Conservation (phyloP, 2,888 invertebrate genomes). For the Ashinkailepas kermadecensis region DNA sequence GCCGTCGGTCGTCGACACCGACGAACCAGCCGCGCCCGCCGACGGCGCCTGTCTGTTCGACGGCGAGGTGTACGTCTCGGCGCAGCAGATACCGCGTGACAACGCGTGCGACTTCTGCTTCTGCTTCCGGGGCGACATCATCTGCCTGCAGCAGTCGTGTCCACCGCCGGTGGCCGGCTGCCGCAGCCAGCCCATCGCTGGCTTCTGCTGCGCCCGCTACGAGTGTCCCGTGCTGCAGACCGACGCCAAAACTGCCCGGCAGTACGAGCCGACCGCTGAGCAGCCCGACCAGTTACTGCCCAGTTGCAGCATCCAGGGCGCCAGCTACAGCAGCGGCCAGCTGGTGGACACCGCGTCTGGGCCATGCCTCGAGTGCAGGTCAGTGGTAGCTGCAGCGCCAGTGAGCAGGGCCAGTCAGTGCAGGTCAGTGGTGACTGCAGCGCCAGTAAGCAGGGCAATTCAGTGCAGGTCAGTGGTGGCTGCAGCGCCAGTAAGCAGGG, state of each 20-base stretch:
- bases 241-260: constrained; percentile 28
- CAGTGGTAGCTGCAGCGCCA: constrained; percentile 68
- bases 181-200: constrained; percentile 82
- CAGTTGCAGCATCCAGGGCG: constrained; percentile 78
- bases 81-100: constrained; percentile 87
- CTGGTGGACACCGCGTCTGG: constrained; percentile 76
- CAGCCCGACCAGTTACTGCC: constrained; percentile 45
- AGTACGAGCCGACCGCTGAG: neutral
- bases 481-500: no score
- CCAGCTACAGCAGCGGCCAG: constrained; percentile 77
- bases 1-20: no score
- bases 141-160: constrained; percentile 89
- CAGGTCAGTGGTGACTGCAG: neutral
- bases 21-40: neutral
- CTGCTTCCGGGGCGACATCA: constrained; percentile 92
- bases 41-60: constrained; percentile 79
- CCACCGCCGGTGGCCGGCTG: constrained; percentile 88
- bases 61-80: constrained; percentile 85
- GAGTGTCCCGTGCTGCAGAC: constrained; percentile 74
- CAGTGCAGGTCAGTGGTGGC: no score
- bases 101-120: constrained; percentile 95
- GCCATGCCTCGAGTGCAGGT: constrained; percentile 69
- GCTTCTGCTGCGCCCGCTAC: constrained; percentile 90
- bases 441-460: neutral
- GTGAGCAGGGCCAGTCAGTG: neutral